Evolutionary conservation across 2,888 invertebrate genomes (phyloP), one percentile per base, ranked within the genome.

Genomic region (Alviniconcha strummeri): DNA sequence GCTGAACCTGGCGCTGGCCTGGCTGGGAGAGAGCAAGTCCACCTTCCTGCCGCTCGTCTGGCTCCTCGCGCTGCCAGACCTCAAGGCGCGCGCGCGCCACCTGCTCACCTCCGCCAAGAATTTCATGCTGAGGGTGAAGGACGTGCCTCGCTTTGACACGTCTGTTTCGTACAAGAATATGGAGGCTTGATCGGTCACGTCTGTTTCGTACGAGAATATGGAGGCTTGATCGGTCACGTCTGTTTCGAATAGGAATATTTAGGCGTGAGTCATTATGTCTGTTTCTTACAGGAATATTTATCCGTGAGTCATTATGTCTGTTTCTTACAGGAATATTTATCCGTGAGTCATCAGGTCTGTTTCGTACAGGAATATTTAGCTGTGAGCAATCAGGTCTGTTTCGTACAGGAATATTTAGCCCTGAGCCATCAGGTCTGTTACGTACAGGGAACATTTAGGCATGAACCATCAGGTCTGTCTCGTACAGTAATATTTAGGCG

Each of bases 31-130:
- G 11, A n/a, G 17, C 77, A 57, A 57, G 77, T 56, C 77, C 36
- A 54, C 54, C 57, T 56, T 54, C 54, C 77, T 77, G 36, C 77
- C 77, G 9, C 60, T 77, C 57, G 57, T 77, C 36, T 77, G 77
- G 77, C n/a, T 77, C 8, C 77, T 77, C 13, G 9, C 13, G 55
- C 77, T 77, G 77, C 77, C 77, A 7, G 77, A 11, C 56, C 57
- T 77, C 77, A 57, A 36, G 19, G 77, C 57, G 4, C 77, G 77
- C 17, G 77, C 77, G 19, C 57, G 60, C 8, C 57, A 60, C 36
- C 77, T 77, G 57, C 57, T 77, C 57, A 60, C 19, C 19, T 7
- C 15, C n/a, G 60, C n/a, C 57, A 19, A 54, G n/a, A 57, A 17
- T 57, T 5, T 57, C 13, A 19, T 56, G 6, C n/a, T 3, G 57